A percentile compares a stretch with the other conserved stretches of the same genome.
Evolutionary conservation across 2,888 invertebrate species (phyloP).

Genomic region (Dasysyrphus albostriatus): DNA sequence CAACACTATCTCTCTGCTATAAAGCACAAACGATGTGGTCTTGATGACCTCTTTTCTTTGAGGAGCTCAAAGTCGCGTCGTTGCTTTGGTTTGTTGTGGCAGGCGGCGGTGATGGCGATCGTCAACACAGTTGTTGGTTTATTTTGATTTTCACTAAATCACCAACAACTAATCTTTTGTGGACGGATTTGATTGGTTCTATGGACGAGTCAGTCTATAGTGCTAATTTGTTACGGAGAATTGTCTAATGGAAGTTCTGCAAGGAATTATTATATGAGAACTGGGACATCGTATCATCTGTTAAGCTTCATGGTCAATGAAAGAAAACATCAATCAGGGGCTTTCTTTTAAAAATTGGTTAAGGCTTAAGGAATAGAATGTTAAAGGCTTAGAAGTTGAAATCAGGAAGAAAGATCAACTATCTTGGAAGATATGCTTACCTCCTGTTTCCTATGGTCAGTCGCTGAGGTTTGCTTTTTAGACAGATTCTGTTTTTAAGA

Average conservation of each 20-base stretch:
- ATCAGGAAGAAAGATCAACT: too few species aligned
- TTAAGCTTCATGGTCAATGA: slow-evolving; percentile 59
- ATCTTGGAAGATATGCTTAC: too few species aligned
- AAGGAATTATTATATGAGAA: slow-evolving; percentile 66
- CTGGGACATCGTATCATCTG: slow-evolving; percentile 55
- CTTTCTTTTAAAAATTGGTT: slow-evolving; percentile 14
- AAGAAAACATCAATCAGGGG: slow-evolving; percentile 60
- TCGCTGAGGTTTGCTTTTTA: too few species aligned
- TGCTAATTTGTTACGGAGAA: slow-evolving; percentile 71
- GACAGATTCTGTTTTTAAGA: too few species aligned
- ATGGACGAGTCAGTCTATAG: slow-evolving; percentile 55
- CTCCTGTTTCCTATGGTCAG: too few species aligned
- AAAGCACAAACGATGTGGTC: slow-evolving; percentile 39
- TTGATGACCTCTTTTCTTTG: slow-evolving; percentile 62
- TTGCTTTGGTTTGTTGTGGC: slow-evolving; percentile 12
- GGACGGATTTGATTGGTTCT: slow-evolving; percentile 18
- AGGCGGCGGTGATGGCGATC: too few species aligned
- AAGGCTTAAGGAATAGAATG: background rate
- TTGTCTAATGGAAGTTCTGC: slow-evolving; percentile 57
- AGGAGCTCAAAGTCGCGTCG: slow-evolving; percentile 19
- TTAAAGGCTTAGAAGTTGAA: too few species aligned
- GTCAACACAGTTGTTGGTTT: slow-evolving; percentile 5
- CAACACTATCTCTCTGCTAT: background rate
- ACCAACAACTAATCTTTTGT: slow-evolving; percentile 50
- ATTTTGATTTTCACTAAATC: slow-evolving; percentile 72